A percentile compares a stretch with the other conserved stretches of the same genome.
Conservation (phyloP, 92 coral and sea anemone genomes). For the Metridium senile region DNA sequence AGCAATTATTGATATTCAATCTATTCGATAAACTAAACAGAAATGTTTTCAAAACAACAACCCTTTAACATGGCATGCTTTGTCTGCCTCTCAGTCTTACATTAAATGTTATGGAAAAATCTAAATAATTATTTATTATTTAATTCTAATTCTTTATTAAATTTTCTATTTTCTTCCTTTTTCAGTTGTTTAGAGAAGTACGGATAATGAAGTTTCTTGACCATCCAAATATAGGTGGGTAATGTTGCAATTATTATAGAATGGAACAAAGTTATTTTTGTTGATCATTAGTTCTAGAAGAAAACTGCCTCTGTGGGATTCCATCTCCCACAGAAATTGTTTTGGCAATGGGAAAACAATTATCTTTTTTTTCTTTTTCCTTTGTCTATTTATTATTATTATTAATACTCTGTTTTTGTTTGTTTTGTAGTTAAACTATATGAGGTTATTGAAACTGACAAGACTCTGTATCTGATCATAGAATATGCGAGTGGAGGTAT, state of each 20-base stretch:
- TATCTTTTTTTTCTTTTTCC: not conserved
- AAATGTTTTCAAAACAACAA: not conserved
- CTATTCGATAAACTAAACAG: not conserved
- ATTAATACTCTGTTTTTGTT: not conserved
- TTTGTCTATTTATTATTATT: not conserved
- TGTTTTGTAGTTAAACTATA: constrained; percentile 78
- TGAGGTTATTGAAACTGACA: constrained; percentile 99
- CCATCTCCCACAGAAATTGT: not conserved
- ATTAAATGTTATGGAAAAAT: not conserved
- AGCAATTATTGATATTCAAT: not conserved
- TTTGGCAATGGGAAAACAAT: not conserved
- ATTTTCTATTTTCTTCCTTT: not conserved
- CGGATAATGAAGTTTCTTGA: constrained; percentile 98
- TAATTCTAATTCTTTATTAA: too few species aligned
- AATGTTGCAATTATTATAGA: too few species aligned
- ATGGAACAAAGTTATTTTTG: not conserved
- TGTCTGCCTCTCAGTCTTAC: not conserved
- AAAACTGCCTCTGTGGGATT: not conserved
- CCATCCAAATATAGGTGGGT: constrained; percentile 94
- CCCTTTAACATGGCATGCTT: not conserved
- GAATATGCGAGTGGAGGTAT: constrained; percentile 99
- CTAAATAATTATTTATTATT: not conserved
- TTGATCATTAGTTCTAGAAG: not conserved
- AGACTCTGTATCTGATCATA: constrained; percentile 93
- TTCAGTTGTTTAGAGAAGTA: constrained; percentile 98